Evolutionary conservation across 1,140 invertebrate species (phyloP).

Genomic region (Magallana gigas): DNA sequence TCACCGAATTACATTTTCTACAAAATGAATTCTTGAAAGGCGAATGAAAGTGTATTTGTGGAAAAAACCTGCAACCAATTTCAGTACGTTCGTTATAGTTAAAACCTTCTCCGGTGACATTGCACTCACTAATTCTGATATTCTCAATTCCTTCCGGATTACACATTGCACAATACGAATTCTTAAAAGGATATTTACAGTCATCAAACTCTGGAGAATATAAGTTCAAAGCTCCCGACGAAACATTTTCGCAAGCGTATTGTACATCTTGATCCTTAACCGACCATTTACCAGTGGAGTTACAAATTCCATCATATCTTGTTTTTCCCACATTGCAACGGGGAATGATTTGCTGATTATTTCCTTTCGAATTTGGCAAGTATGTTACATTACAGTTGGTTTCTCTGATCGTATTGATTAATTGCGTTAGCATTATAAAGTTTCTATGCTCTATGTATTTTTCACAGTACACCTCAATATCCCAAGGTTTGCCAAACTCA

Average conservation of each 20-base stretch:
- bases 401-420: neutral
- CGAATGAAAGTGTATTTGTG: neutral
- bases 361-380: neutral
- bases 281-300: neutral
- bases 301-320: neutral
- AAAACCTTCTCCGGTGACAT: neutral
- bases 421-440: neutral
- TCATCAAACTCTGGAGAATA: neutral
- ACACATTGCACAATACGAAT: neutral
- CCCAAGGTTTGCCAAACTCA: neutral
- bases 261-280: neutral
- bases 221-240: neutral
- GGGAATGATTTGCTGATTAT: neutral
- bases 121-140: neutral
- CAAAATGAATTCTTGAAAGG: neutral
- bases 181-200: neutral
- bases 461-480: neutral
- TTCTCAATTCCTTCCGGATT: neutral
- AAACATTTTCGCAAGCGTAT: neutral
- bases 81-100: too few relatives aligned
- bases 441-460: neutral
- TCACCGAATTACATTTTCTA: neutral
- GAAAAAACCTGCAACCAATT: neutral
- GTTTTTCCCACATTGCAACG: neutral
- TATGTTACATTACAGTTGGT: neutral